Evolutionary conservation across 2,888 invertebrate genomes (phyloP).

Genomic region (Eilema depressum): DNA sequence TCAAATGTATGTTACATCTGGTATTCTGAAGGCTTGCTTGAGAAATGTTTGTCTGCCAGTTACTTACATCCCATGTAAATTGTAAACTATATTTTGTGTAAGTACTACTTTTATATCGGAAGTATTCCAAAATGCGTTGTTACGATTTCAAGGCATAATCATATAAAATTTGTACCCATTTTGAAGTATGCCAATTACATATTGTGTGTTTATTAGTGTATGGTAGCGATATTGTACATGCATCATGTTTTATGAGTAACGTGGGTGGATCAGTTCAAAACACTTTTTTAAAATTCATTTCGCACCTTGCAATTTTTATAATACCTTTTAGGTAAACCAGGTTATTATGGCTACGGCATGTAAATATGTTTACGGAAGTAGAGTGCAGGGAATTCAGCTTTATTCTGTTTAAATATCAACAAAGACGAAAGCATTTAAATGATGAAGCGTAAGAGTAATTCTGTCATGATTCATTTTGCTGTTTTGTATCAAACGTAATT

Average conservation of each 20-base stretch:
- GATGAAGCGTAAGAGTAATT: neutral
- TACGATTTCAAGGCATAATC: neutral
- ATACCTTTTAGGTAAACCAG: slow-evolving; percentile 19
- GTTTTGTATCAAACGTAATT: neutral
- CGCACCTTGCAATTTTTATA: slow-evolving; percentile 19
- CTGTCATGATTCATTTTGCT: neutral
- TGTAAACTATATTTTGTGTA: neutral
- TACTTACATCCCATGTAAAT: neutral
- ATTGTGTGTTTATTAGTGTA: neutral
- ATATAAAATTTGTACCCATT: neutral
- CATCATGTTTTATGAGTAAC: slow-evolving; percentile 15
- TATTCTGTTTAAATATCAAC: neutral
- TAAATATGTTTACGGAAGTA: slow-evolving; percentile 26
- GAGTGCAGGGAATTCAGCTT: neutral
- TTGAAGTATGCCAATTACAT: slow-evolving; percentile 1
- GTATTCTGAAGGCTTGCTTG: neutral
- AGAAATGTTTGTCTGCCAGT: neutral
- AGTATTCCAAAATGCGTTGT: neutral
- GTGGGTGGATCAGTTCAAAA: slow-evolving; percentile 12
- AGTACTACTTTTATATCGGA: slow-evolving; percentile 1
- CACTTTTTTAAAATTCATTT: slow-evolving; percentile 17
- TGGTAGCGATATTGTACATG: slow-evolving; percentile 7
- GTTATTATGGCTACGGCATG: slow-evolving; percentile 20
- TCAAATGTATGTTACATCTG: neutral
- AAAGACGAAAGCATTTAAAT: neutral